Evolutionary conservation across 1,140 invertebrate species (phyloP), one percentile per base, ranked within the genome.

Genomic region (Physella acuta): DNA sequence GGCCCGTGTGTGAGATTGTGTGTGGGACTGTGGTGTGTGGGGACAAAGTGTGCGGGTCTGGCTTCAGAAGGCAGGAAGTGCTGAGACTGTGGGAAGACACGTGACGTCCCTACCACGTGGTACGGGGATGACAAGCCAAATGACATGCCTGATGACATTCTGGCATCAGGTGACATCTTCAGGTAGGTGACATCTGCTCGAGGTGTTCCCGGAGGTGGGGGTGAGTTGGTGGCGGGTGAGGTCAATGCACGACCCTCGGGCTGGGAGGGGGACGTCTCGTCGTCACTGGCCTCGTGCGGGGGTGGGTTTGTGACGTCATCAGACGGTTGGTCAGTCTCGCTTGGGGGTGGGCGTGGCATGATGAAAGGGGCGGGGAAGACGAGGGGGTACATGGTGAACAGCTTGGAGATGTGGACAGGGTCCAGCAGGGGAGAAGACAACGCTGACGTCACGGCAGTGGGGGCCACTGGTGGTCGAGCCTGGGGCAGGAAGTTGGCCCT

Each of bases 351-450:
- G 8, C 4, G 24, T 11, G 44, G 52, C 31, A 33, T 3, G n/a
- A 51, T 3, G 16, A 34, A 34, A 39, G 3, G 24, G 16, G 33
- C 26, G 8, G 52, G 16, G 37, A 61, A 61, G 3, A 61, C 17
- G 8, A 61, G 16, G 2, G 59, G 59, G 36, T 61, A 61, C 59
- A 61, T n/a, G 24, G 24, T 39, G 36, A 61, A 61, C 24, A 61
- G 37, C n/a, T 39, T 61, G 3, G 59, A 31, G 11, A 33, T 11
- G 37, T 24, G 36, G n/a, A 34, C 59, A 11, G 34, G 8, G 24
- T 61, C 36, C 28, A n/a, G 4, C 5, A 61, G 16, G 11, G 33
- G 28, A 1, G 36, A 24, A 33, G 37, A 39, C 20, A 36, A 20
- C 1, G 58, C 16, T 52, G 39, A 31, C 14, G 39, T 3, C 20